Conservation (phyloP, 2,113 vertebrate genomes). For the Empidonax traillii region DNA sequence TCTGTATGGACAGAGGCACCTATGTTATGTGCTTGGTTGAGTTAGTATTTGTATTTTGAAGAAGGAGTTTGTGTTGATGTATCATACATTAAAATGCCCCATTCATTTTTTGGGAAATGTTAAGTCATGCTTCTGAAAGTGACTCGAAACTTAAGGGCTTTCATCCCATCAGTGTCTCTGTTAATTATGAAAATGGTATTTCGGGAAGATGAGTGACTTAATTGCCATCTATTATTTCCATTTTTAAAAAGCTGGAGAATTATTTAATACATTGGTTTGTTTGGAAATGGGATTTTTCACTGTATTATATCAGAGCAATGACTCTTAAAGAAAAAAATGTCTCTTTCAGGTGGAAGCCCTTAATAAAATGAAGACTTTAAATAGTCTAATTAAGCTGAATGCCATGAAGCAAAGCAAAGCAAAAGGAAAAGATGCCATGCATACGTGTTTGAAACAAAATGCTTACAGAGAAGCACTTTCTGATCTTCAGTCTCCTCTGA, state of each 20-base stretch:
- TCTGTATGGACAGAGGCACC: neutral
- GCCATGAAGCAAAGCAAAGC: conserved; percentile 88
- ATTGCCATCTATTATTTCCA: neutral
- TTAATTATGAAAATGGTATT: neutral
- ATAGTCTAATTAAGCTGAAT: conserved; percentile 93
- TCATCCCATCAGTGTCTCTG: neutral
- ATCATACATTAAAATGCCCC: neutral
- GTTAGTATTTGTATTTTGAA: neutral
- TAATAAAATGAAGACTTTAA: conserved; percentile 95
- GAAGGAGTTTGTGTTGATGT: neutral
- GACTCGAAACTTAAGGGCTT: neutral
- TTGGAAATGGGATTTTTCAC: neutral
- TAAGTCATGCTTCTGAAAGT: neutral
- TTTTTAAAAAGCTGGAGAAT: neutral
- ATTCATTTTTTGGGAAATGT: neutral
- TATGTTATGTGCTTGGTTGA: neutral
- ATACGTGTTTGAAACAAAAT: conserved; percentile 90
- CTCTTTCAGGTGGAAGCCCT: conserved; percentile 92
- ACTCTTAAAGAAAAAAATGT: neutral
- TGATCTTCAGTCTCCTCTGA: conserved; percentile 90
- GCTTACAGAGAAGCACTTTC: conserved; percentile 93
- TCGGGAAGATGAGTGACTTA: neutral
- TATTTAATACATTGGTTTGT: neutral
- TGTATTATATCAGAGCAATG: neutral
- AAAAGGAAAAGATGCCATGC: conserved; percentile 95